Evolutionary conservation across 2,888 invertebrate genomes (phyloP), one percentile per base, ranked within the genome.

Genomic region (Drosophila robusta): DNA sequence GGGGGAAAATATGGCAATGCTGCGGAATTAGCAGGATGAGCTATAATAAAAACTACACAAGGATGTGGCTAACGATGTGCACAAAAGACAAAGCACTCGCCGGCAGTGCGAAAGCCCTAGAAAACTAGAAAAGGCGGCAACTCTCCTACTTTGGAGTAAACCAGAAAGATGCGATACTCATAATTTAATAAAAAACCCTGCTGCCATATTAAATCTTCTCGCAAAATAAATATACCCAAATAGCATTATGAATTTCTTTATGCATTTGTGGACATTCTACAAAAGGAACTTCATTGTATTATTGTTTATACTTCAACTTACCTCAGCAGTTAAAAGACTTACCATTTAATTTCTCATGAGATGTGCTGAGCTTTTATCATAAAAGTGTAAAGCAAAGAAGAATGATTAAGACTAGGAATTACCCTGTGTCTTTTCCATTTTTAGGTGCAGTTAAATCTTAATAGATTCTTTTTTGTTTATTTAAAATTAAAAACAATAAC

Each of bases 61-160:
- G 81, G 86, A 82, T 82, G 81, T 86, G 81, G 70, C 86, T 82
- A 86, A 82, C 86, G 86, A 82, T 75, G 83, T 82, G 62, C 60
- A 68, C 71, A 61, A 77, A 63, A 75, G 80, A 85, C 80, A 85
- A 75, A 70, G 63, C 51, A 58, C 62, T 57, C n/a, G 18, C 14
- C 34, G 26, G 22, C 42, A 57, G 47, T 56, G 46, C 41, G 44
- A 51, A 52, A 55, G 14, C 34, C 39, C 42, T 55, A 39, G 58
- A 41, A 39, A 34, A 42, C 22, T 38, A 8, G 12, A 24, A 24
- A 16, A 50, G 26, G 9, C 38, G 45, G 9, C 36, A 65, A 45
- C 24, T 49, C 57, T 56, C 49, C 46, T 29, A 57, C 63, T 42
- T 38, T 22, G 29, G 38, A 14, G 41, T 7, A 8, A 22, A 29